A percentile compares a stretch with the other conserved stretches of the same genome.
Evolutionary conservation across 1,140 invertebrate genomes (phyloP).

Genomic region (Macrobrachium rosenbergii): DNA sequence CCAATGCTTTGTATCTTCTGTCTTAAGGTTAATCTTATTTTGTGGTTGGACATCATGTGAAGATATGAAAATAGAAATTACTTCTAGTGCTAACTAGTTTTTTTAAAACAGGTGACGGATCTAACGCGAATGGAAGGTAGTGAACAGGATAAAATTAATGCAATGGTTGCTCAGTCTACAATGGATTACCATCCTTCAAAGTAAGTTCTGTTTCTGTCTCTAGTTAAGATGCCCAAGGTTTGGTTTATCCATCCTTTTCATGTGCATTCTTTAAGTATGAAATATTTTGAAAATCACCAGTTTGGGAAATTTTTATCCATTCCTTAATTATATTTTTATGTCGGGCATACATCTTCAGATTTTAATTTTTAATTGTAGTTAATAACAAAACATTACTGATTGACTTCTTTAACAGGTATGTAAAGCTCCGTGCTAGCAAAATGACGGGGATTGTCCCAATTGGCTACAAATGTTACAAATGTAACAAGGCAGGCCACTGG

Average conservation of each 20-base stretch:
- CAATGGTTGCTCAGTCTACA: constrained; percentile 96
- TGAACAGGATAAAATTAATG: constrained; percentile 97
- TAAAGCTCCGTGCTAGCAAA: constrained; percentile 86
- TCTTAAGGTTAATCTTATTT: too few species aligned
- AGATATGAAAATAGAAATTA: too few species aligned
- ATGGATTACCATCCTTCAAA: constrained; percentile 96
- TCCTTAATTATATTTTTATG: background rate
- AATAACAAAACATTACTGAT: constrained; percentile 34
- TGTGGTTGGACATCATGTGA: too few species aligned
- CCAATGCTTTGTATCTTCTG: too few species aligned
- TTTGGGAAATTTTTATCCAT: too few species aligned
- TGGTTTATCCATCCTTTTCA: too few species aligned
- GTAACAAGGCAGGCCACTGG: constrained; percentile 94
- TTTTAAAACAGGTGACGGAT: constrained; percentile 74
- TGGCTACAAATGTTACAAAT: constrained; percentile 93
- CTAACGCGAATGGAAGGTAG: constrained; percentile 89
- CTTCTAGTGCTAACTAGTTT: too few species aligned
- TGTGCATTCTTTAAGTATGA: too few species aligned
- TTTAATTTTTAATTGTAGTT: constrained; percentile 64
- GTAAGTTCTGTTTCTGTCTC: constrained; percentile 75
- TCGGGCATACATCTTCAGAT: constrained; percentile 42
- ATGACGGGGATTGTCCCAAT: constrained; percentile 89
- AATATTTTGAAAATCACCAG: too few species aligned
- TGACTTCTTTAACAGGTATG: constrained; percentile 78
- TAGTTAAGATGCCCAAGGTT: too few species aligned